phyloP scores from a whole-genome alignment of 2,113 vertebrate species.

The Piaya cayana region DNA sequence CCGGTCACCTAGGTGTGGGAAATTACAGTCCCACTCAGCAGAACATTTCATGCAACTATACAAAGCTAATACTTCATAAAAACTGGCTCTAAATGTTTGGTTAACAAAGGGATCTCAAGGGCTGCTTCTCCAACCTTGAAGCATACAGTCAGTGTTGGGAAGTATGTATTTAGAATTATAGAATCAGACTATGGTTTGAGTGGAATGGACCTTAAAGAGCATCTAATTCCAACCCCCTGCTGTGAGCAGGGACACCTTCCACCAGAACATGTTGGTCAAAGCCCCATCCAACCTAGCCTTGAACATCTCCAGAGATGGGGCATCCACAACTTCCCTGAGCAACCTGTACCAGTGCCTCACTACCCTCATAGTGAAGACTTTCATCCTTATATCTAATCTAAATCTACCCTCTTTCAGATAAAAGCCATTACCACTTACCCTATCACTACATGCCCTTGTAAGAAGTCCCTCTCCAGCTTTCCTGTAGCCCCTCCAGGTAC shows the following conservation, averaged over 20 bases:
- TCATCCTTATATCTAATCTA: no score
- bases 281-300: neutral
- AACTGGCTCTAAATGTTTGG: neutral
- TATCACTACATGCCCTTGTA: no score
- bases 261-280: neutral
- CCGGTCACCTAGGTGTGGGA: neutral
- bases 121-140: neutral
- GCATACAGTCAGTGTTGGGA: neutral
- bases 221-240: neutral
- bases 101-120: neutral
- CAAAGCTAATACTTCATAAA: neutral
- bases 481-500: no score
- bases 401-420: no score
- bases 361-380: no score
- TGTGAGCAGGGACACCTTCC: neutral
- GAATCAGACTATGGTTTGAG: neutral
- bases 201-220: neutral
- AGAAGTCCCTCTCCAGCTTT: no score
- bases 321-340: no score
- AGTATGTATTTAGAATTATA: accelerated
- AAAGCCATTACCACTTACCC: no score
- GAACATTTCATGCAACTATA: neutral
- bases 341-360: no score
- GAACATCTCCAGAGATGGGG: neutral
- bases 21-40: neutral